These are phyloP conservation scores for Blera fallax DNA, from an alignment of 2,888 invertebrate species.

Conservation along the genomic window DNA sequence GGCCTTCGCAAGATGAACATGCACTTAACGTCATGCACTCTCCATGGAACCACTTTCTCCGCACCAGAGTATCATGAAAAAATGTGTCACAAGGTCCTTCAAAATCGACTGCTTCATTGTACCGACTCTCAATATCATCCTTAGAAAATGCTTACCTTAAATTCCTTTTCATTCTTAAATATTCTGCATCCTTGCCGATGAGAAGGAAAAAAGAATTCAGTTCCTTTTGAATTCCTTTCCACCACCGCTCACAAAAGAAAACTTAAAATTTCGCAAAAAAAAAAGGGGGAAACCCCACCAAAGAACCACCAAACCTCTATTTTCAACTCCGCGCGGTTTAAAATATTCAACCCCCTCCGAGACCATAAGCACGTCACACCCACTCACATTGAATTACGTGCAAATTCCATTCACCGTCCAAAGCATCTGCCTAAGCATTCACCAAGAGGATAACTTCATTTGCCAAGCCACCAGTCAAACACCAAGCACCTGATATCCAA, in stretches of 20 bases:
- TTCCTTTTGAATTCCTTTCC: background rate
- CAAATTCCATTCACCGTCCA: constrained; percentile 30
- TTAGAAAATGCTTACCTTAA: too few relatives aligned
- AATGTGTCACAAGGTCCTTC: too few relatives aligned
- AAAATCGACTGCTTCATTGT: too few relatives aligned
- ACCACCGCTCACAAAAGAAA: background rate
- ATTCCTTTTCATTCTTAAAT: too few relatives aligned
- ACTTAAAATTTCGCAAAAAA: background rate
- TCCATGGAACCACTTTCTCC: too few relatives aligned
- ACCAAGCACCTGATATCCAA: constrained; percentile 61
- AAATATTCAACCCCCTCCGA: background rate
- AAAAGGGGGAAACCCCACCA: background rate
- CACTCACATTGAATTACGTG: constrained; percentile 27
- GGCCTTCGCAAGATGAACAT: too few relatives aligned
- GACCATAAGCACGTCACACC: background rate
- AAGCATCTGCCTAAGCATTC: constrained; percentile 8
- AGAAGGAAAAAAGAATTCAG: background rate
- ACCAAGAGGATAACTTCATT: constrained; percentile 37
- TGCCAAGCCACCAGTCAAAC: constrained; percentile 40
- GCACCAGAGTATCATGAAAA: too few relatives aligned
- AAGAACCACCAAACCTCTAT: background rate
- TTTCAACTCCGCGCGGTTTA: too few relatives aligned
- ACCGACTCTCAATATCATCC: too few relatives aligned
- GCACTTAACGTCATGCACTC: too few relatives aligned
- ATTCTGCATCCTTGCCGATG: background rate